A percentile compares a stretch with the other conserved stretches of the same genome.
These are phyloP conservation scores for Halcyon senegalensis DNA, from an alignment of 2,113 vertebrate species.

Conservation along the genomic window DNA sequence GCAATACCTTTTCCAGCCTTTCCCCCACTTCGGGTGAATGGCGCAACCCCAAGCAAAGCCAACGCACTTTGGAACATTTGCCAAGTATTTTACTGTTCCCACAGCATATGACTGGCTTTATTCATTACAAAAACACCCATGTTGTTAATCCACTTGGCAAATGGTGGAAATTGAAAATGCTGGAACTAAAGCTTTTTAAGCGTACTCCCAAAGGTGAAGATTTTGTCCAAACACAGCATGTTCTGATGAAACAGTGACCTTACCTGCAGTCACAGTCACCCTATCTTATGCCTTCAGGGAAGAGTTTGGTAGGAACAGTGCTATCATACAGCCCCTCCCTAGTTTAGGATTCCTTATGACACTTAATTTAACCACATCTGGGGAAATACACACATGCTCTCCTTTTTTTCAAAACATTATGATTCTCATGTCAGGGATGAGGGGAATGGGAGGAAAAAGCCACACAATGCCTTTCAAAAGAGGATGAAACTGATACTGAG, in stretches of 20 bases:
- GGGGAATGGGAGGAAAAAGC: not conserved
- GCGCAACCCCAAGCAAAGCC: not conserved
- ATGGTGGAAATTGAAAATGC: not conserved
- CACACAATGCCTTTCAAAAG: not conserved
- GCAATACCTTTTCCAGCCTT: not conserved
- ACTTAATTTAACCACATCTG: not conserved
- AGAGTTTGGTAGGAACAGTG: not conserved
- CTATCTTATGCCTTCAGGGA: not conserved
- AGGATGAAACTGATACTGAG: not conserved
- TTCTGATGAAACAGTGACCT: not conserved
- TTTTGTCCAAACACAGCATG: not conserved
- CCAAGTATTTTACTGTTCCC: not conserved
- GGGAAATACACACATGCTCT: not conserved
- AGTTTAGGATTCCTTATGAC: not conserved
- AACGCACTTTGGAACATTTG: not conserved
- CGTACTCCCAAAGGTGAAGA: not conserved
- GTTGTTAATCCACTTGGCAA: not conserved
- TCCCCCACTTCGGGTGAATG: not conserved
- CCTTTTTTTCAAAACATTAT: not conserved
- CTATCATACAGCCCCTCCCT: not conserved
- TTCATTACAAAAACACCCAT: not conserved
- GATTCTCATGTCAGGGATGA: not conserved
- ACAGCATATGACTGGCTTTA: not conserved
- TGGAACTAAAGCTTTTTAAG: not conserved
- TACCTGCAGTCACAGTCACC: not conserved